These are phyloP conservation scores for Uria lomvia DNA, from an alignment of 2,113 vertebrate genomes.

Conservation along the genomic window DNA sequence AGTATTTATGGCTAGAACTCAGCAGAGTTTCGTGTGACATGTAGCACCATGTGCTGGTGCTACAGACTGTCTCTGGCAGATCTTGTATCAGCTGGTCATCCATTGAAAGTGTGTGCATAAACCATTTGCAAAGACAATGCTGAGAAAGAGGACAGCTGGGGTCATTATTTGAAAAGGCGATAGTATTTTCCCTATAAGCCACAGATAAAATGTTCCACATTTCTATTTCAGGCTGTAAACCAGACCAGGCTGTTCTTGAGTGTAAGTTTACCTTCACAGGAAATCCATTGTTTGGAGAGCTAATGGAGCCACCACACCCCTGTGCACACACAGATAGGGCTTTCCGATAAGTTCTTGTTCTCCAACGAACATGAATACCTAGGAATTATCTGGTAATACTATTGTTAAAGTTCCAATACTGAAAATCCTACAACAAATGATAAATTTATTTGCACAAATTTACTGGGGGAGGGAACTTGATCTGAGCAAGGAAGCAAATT, in stretches of 20 bases:
- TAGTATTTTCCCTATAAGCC: neutral
- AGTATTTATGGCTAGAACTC: neutral
- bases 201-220: neutral
- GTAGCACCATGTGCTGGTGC: neutral
- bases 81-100: neutral
- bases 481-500: neutral
- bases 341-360: neutral
- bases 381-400: conserved; percentile 1
- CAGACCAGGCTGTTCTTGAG: neutral
- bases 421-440: neutral
- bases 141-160: neutral
- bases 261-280: conserved; percentile 25
- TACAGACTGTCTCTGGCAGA: neutral
- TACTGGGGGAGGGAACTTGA: neutral
- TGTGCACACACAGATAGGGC: neutral
- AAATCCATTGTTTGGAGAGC: conserved; percentile 45
- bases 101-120: neutral
- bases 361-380: neutral
- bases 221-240: conserved; percentile 27
- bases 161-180: neutral
- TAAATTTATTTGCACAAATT: neutral
- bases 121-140: neutral
- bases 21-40: neutral
- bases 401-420: neutral
- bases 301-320: conserved; percentile 28